Conservation (phyloP, 1,140 invertebrate genomes). For the Papilio glaucus region DNA sequence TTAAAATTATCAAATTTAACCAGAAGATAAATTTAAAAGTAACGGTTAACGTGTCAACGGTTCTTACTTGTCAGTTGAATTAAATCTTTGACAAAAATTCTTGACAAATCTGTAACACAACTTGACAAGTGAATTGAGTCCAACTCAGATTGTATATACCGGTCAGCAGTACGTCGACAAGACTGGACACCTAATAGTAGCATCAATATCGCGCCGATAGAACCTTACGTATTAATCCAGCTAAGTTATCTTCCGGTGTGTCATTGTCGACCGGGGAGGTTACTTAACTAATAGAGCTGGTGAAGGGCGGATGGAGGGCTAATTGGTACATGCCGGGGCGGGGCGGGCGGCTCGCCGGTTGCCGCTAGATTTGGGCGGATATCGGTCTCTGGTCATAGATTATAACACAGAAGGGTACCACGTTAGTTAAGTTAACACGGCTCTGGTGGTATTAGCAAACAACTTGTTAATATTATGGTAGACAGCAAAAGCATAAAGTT, state of each 20-base stretch:
- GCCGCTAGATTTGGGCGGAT: constrained; percentile 59
- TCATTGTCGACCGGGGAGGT: constrained; percentile 9
- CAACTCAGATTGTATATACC: too few relatives aligned
- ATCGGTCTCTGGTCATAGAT: constrained; percentile 46
- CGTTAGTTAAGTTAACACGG: too few relatives aligned
- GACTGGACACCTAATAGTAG: background rate
- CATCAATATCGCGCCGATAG: background rate
- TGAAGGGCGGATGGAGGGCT: constrained; percentile 44
- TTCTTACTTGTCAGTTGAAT: too few relatives aligned
- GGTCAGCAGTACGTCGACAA: background rate
- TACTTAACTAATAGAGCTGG: constrained; percentile 47
- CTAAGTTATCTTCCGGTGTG: background rate
- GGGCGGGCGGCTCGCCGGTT: constrained; percentile 45
- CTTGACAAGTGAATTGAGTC: too few relatives aligned
- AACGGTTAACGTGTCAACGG: too few relatives aligned
- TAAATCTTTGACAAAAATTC: too few relatives aligned
- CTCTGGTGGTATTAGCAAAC: too few relatives aligned
- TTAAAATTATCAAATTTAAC: too few relatives aligned
- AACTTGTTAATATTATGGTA: too few relatives aligned
- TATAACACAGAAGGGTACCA: constrained; percentile 28
- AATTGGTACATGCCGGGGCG: constrained; percentile 51
- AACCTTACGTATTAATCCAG: background rate
- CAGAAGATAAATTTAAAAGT: too few relatives aligned
- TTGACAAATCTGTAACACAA: too few relatives aligned
- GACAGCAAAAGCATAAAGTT: too few relatives aligned